phyloP scores from a whole-genome alignment of 2,888 invertebrate genomes.

The Acanthopleura granulata region DNA sequence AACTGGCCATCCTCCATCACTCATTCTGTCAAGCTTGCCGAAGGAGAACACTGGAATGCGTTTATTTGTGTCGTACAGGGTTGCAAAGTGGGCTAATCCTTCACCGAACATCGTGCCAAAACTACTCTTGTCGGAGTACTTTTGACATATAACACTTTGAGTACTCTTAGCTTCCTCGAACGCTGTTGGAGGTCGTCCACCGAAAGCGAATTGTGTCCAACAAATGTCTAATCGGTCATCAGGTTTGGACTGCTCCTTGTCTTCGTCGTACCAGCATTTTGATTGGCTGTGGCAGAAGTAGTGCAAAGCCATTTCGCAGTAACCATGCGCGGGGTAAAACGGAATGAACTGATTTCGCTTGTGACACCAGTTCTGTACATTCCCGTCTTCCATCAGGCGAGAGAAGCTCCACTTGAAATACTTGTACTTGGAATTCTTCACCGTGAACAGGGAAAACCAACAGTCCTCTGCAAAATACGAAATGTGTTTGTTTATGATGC shows the following conservation, averaged over 20 bases:
- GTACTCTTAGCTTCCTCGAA: conserved; percentile 41
- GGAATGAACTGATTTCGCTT: conserved; percentile 39
- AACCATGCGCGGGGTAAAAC: conserved; percentile 37
- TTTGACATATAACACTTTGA: conserved; percentile 55
- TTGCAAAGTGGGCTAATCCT: conserved; percentile 44
- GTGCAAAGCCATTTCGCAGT: conserved; percentile 37
- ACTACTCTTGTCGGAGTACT: conserved; percentile 43
- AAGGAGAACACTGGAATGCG: conserved; percentile 50
- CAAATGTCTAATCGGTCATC: conserved; percentile 50
- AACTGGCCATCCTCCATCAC: conserved; percentile 50
- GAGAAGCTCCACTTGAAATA: conserved; percentile 40
- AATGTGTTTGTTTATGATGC: no score
- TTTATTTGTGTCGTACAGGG: conserved; percentile 47
- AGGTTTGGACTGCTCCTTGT: conserved; percentile 30
- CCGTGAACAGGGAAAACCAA: conserved; percentile 50
- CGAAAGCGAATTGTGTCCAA: conserved; percentile 52
- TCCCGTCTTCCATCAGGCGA: conserved; percentile 37
- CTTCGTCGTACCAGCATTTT: conserved; percentile 39
- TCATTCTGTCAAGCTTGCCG: conserved; percentile 42
- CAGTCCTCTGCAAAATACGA: conserved; percentile 37
- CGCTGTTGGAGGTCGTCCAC: conserved; percentile 45
- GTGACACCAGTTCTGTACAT: conserved; percentile 42
- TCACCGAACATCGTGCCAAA: conserved; percentile 43
- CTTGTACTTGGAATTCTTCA: conserved; percentile 41
- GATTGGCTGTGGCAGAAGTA: conserved; percentile 41